Evolutionary conservation across 2,888 invertebrate species (phyloP), one percentile per base, ranked within the genome.

Genomic region (Platerodrilus igneus): DNA sequence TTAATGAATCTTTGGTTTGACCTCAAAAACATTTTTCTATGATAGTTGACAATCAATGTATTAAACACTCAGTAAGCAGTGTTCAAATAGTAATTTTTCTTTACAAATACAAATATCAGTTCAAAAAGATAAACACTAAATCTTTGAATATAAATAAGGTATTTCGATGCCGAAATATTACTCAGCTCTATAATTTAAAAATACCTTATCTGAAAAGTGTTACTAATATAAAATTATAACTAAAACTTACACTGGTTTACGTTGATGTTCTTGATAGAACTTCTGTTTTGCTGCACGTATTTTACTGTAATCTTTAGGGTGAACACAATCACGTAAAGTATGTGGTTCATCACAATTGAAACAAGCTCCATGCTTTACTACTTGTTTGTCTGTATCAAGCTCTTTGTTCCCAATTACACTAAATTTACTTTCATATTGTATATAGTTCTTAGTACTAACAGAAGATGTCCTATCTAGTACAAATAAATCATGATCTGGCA

Each of bases 331-430:
- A 39, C 75, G 74, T 8, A 95, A 63, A 36, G 75, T 71, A 66
- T 95, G 95, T 41, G 75, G 74, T 0, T 82, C 83, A 14, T 76
- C 75, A 66, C 94, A 95, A 65, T 95, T 95, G 60, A 90, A 95
- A 61, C 94, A 95, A n/a, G 25, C 7, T 3, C 14, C n/a, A 8
- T n/a, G 18, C 11, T 7, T 7, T 6, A 4, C 31, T 19, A 41
- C 37, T 16, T 37, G 29, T 2, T 11, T 13, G 7, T 8, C 14
- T 9, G 44, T 39, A 3, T 14, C 26, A 20, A 16, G 8, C 19
- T 33, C 18, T 15, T 14, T 21, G 23, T 2, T 23, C 11, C 45
- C 49, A 8, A 41, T 44, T 26, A 62, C 54, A 17, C 45, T 47
- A 47, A 64, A 62, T 52, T 60, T 59, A 62, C 72, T 66, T 58